phyloP scores from a whole-genome alignment of 37 sponge, comb jelly and placozoan genomes.

The Ephydatia muelleri region DNA sequence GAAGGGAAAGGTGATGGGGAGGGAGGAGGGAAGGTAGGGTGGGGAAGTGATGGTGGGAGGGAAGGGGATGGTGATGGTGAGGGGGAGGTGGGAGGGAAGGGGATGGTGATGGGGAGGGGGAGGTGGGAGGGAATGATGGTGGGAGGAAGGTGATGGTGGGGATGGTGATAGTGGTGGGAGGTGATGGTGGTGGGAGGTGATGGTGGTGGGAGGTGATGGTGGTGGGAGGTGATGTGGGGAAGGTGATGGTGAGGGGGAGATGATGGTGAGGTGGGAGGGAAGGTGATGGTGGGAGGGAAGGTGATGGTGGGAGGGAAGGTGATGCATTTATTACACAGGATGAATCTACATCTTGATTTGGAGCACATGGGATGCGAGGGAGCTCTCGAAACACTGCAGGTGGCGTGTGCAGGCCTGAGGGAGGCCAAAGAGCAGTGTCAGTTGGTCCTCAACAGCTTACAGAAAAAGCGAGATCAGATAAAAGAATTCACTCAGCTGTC shows the following conservation, averaged over 20 bases:
- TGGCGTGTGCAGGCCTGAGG: conserved; percentile 9
- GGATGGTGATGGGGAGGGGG: background rate
- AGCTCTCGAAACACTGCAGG: conserved; percentile 1
- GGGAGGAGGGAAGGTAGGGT: too few species aligned
- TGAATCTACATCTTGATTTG: conserved; percentile 9
- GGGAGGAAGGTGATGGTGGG: background rate
- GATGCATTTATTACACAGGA: too few species aligned
- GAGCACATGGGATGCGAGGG: conserved; percentile 36
- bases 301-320: background rate
- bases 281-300: too few species aligned
- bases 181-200: background rate
- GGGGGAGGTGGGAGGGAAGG: too few species aligned
- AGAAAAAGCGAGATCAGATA: conserved; percentile 22
- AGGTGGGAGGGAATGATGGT: background rate
- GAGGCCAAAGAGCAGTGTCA: background rate
- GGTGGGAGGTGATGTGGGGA: background rate
- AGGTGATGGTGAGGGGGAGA: too few species aligned
- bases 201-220: background rate
- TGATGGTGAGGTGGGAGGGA: background rate
- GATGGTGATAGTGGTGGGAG: background rate
- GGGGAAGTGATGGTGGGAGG: background rate
- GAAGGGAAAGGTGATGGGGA: background rate
- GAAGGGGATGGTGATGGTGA: too few species aligned
- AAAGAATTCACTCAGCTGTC: conserved; percentile 10
- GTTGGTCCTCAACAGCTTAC: conserved; percentile 2